Conservation (phyloP, 2,888 invertebrate species). For the Adineta ricciae region DNA sequence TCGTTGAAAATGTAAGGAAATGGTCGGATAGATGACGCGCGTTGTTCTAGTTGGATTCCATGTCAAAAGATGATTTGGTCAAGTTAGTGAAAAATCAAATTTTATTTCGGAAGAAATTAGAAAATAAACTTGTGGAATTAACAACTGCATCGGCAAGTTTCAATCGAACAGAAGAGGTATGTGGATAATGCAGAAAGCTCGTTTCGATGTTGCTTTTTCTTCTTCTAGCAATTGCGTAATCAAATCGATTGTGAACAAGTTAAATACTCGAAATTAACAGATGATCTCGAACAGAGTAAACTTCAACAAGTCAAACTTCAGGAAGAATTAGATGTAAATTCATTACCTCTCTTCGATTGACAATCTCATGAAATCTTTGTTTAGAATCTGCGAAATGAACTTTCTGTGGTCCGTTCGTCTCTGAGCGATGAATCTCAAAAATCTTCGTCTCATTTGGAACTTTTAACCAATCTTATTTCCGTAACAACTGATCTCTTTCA, state of each 20-base stretch:
- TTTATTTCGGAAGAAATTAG: background rate
- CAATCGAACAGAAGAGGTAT: background rate
- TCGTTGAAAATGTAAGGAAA: background rate
- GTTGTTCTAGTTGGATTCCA: background rate
- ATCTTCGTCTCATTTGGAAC: background rate
- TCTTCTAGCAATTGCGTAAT: background rate
- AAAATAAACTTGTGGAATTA: background rate
- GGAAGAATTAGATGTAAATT: background rate
- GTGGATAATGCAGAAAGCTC: too few relatives aligned
- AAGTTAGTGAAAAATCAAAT: background rate
- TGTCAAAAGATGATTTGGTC: background rate
- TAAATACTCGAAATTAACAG: background rate
- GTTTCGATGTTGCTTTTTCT: background rate
- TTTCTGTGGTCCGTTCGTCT: background rate
- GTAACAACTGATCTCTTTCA: background rate
- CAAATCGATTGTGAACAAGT: background rate
- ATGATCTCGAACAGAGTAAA: background rate
- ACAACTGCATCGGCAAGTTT: background rate
- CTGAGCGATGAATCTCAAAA: slow-evolving; percentile 10
- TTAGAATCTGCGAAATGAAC: background rate
- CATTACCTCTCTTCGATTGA: background rate
- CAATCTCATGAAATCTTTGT: background rate
- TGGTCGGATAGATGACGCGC: too few relatives aligned
- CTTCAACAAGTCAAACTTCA: background rate
- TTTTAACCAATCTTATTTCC: background rate